Evolutionary conservation across 2,797 vertebrate genomes (phyloP).

Genomic region (Galago senegalensis): DNA sequence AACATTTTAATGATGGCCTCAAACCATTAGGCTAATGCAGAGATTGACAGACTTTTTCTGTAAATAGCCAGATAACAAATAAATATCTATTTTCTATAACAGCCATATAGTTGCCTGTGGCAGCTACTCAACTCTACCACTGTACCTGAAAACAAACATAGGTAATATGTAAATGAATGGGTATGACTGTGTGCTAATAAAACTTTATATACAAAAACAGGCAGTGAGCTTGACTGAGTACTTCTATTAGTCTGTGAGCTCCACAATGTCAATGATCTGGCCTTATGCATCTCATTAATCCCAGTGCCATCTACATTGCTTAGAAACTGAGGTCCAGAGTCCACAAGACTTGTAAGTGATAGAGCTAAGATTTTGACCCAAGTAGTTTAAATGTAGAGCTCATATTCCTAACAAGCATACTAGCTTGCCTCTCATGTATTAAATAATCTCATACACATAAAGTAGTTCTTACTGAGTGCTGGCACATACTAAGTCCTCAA

Average conservation of each 20-base stretch:
- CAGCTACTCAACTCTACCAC: neutral
- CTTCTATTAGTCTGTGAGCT: neutral
- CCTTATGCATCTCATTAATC: neutral
- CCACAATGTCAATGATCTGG: neutral
- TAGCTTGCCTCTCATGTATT: neutral
- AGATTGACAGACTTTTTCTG: neutral
- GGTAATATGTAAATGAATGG: neutral
- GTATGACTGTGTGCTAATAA: neutral
- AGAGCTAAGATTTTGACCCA: neutral
- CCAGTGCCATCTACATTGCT: neutral
- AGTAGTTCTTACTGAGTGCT: neutral
- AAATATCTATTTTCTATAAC: neutral
- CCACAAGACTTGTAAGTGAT: neutral
- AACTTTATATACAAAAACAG: neutral
- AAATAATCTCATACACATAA: neutral
- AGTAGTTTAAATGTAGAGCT: neutral
- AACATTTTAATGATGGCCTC: constrained; percentile 12
- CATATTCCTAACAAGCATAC: neutral
- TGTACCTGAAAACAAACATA: neutral
- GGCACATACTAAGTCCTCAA: constrained; percentile 23
- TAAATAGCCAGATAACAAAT: neutral
- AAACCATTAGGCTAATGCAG: neutral
- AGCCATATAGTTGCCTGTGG: neutral
- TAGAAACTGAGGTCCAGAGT: neutral
- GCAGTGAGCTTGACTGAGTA: neutral